phyloP scores from a whole-genome alignment of 2,797 vertebrate genomes.

The Odontamblyopus lacepedii region DNA sequence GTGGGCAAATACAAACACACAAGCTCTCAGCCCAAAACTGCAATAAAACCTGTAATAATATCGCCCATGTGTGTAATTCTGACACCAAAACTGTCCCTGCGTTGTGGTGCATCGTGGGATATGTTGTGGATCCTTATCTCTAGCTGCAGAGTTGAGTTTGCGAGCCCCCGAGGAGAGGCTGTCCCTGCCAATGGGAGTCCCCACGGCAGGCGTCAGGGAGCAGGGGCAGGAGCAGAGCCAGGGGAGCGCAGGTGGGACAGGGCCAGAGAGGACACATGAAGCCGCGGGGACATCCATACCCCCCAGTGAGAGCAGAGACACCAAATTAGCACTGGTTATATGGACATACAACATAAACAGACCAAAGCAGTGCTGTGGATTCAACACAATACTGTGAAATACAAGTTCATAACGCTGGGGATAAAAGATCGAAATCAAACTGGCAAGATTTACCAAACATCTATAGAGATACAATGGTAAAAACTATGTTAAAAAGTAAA shows the following conservation, averaged over 20 bases:
- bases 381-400: background rate
- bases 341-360: slow-evolving; percentile 20
- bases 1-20: slow-evolving; percentile 66
- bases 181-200: slow-evolving; percentile 60
- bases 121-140: slow-evolving; percentile 68
- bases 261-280: slow-evolving; percentile 52
- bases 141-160: slow-evolving; percentile 48
- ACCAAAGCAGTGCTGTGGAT: slow-evolving; percentile 20
- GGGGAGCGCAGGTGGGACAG: slow-evolving; percentile 67
- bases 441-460: too few relatives aligned
- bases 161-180: slow-evolving; percentile 42
- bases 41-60: slow-evolving; percentile 71
- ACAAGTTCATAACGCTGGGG: background rate
- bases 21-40: slow-evolving; percentile 51
- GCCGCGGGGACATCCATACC: slow-evolving; percentile 49
- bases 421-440: too few relatives aligned
- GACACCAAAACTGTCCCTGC: slow-evolving; percentile 27
- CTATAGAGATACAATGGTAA: too few relatives aligned
- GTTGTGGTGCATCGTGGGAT: slow-evolving; percentile 34
- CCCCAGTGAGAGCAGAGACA: slow-evolving; percentile 28
- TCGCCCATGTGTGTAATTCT: slow-evolving; percentile 42
- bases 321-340: slow-evolving; percentile 42
- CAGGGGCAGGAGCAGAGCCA: slow-evolving; percentile 56
- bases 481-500: too few relatives aligned
- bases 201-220: slow-evolving; percentile 48